Evolutionary conservation across 2,797 vertebrate species (phyloP), one percentile per base, ranked within the genome.

Genomic region (Catharus ustulatus): DNA sequence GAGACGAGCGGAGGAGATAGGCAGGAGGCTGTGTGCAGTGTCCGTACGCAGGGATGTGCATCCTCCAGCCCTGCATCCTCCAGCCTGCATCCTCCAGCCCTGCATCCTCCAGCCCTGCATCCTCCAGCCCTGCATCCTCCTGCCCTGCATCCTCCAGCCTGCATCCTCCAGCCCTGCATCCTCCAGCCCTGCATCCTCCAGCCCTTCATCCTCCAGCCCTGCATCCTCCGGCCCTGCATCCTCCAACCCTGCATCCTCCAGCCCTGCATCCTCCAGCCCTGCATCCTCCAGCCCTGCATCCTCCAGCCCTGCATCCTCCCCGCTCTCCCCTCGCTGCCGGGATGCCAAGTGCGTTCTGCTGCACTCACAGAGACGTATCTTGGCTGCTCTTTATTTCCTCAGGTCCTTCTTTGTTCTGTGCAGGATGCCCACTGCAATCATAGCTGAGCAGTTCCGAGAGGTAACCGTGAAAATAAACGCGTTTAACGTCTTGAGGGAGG

Each of bases 31-130:
- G 55, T 13, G 21, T 4, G 2, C 59, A 0, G 0, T 4, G 72
- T 4, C 13, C 8, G 15, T 0, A 0, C 11, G 36, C 15, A 59
- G 77, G 52, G 57, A 30, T 13, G 9, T 0, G 62, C 58, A 5
- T 13, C 13, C 68, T 9, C 22, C 77, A 15, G 63, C 38, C 38
- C 38, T 38, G 38, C 38, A 38, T 38, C 76, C 71, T n/a, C 42
- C 51, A 10, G 22, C 40, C 9, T 40, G 40, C 40, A 40, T 40
- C 40, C 40, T 13, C 40, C 40, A 40, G 40, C 40, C 40, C 11
- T 0, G 62, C 58, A 5, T 13, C 13, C 68, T 9, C 22, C 77
- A 15, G 63, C 76, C 40, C 9, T 40, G 40, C 40, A 40, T 40
- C 13, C 40, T 13, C 40, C 40, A 40, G 40, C 40, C 40, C 11